Conservation (phyloP, 2,113 vertebrate species). For the Phalacrocorax pelagicus region DNA sequence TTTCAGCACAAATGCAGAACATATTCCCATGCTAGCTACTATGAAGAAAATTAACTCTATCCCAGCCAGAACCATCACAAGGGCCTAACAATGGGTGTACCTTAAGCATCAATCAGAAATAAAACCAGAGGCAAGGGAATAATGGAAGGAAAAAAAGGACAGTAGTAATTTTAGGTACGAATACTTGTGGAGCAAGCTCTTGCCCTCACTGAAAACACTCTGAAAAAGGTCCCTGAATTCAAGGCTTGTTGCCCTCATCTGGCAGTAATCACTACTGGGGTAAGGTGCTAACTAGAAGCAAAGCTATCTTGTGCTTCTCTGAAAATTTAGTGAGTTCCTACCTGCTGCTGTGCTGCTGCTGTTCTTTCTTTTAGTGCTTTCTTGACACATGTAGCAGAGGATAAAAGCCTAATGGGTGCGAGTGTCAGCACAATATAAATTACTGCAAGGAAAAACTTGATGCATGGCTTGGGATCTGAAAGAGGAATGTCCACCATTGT, state of each 20-base stretch:
- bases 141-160: background rate
- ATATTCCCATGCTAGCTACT: no score
- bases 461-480: constrained; percentile 83
- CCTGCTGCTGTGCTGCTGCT: constrained; percentile 4
- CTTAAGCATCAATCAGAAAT: background rate
- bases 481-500: constrained; percentile 81
- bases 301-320: background rate
- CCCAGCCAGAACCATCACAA: no score
- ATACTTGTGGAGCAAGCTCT: background rate
- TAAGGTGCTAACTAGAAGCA: background rate
- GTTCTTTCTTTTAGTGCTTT: constrained; percentile 54
- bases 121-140: background rate
- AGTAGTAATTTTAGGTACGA: background rate
- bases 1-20: no score
- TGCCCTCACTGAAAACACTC: background rate
- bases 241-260: background rate
- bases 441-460: constrained; percentile 80
- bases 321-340: constrained; percentile 16
- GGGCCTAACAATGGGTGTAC: no score
- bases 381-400: constrained; percentile 67
- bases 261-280: background rate
- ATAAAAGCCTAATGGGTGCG: constrained; percentile 73
- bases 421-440: constrained; percentile 85
- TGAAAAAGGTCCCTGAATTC: background rate
- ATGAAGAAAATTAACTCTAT: no score